These are phyloP conservation scores for Rhyacophila brunnea DNA, from an alignment of 1,140 invertebrate genomes.

Conservation along the genomic window DNA sequence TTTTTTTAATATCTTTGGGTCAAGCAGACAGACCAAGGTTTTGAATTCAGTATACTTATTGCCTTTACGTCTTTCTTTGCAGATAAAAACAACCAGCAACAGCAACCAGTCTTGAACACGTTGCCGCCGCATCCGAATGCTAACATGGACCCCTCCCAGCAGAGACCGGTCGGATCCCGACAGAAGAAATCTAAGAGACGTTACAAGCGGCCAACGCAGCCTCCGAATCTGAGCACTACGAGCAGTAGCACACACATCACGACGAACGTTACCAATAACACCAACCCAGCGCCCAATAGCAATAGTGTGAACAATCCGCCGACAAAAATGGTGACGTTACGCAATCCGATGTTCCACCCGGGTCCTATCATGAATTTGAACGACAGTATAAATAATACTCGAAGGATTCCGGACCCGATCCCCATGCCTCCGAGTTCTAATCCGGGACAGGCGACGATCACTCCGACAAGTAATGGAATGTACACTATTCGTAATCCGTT, in stretches of 20 bases:
- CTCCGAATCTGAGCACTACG: constrained; percentile 25
- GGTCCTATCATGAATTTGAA: constrained; percentile 43
- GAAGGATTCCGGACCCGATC: constrained; percentile 43
- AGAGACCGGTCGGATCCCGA: too few species aligned
- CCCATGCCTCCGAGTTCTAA: constrained; percentile 51
- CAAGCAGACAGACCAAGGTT: too few species aligned
- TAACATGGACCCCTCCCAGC: too few species aligned
- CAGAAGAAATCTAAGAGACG: constrained; percentile 48
- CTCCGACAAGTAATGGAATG: constrained; percentile 62
- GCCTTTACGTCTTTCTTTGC: neutral
- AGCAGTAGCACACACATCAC: too few species aligned
- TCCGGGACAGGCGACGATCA: constrained; percentile 52
- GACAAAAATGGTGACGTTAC: constrained; percentile 70
- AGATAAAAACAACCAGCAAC: neutral
- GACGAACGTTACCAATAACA: too few species aligned
- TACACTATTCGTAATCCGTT: constrained; percentile 76
- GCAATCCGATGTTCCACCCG: constrained; percentile 70
- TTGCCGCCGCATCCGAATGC: too few species aligned
- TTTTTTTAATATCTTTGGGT: too few species aligned
- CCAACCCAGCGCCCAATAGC: too few species aligned
- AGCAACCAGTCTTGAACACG: neutral
- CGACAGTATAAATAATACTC: constrained; percentile 40
- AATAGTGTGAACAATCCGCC: constrained; percentile 6
- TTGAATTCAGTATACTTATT: too few species aligned
- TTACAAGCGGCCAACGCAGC: constrained; percentile 16